phyloP scores from a whole-genome alignment of 1,140 invertebrate genomes.

The Neoseiulus cucumeris region DNA sequence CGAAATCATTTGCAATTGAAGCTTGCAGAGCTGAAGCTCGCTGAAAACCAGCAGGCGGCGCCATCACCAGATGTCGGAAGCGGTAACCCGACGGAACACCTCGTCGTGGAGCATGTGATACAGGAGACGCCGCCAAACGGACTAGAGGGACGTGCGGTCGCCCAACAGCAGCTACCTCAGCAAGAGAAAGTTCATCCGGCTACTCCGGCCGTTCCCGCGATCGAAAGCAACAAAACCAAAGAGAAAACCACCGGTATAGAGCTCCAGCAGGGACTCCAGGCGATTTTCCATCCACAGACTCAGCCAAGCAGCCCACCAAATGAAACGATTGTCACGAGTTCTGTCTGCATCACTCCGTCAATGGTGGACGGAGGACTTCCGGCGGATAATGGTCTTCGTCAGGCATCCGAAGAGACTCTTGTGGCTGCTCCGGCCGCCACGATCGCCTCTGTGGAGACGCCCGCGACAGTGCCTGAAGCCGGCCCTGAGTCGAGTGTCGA shows the following conservation, averaged over 20 bases:
- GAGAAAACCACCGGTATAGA: conserved; percentile 9
- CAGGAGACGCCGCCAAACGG: conserved; percentile 10
- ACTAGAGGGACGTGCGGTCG: not conserved
- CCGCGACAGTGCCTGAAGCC: conserved; percentile 11
- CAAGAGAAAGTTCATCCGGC: not conserved
- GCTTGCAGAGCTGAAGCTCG: not conserved
- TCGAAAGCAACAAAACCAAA: conserved; percentile 2
- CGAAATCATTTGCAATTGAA: conserved; percentile 2
- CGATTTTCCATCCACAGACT: conserved; percentile 7
- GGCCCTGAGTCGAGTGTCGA: conserved; percentile 13
- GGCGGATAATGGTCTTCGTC: conserved; percentile 5
- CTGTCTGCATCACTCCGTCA: not conserved
- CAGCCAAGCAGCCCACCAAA: conserved; percentile 5
- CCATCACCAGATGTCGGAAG: not conserved
- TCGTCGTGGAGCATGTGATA: not conserved
- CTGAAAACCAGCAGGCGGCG: not conserved
- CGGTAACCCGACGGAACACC: not conserved
- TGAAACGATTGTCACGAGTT: not conserved
- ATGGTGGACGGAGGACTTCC: not conserved
- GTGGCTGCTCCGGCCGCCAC: not conserved
- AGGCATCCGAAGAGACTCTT: conserved; percentile 9
- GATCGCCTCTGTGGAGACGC: not conserved
- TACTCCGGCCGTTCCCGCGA: not conserved
- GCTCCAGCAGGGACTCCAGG: not conserved
- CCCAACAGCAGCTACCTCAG: not conserved